phyloP scores from a whole-genome alignment of 2,888 invertebrate genomes.

The Adela reaumurella region DNA sequence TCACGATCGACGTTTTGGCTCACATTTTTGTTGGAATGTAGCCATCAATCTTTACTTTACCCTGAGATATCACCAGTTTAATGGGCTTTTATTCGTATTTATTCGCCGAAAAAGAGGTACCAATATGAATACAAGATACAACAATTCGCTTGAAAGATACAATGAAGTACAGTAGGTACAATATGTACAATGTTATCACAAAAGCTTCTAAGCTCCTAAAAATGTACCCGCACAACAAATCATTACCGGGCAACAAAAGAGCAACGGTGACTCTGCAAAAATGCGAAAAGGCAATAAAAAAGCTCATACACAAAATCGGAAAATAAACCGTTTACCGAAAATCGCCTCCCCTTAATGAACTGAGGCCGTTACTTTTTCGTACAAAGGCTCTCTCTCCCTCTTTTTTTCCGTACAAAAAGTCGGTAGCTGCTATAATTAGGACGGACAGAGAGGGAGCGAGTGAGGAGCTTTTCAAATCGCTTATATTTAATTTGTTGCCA shows the following conservation, averaged over 20 bases:
- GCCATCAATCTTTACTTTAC: no score
- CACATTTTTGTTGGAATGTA: no score
- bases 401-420: not conserved
- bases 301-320: not conserved
- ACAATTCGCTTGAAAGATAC: no score
- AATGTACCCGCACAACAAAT: not conserved
- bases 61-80: no score
- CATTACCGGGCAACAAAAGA: not conserved
- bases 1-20: no score
- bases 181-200: no score
- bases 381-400: not conserved
- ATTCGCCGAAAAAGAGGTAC: no score
- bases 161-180: no score
- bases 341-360: not conserved
- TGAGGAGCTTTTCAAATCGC: conserved; percentile 11
- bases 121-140: no score
- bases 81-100: no score
- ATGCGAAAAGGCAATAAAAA: not conserved
- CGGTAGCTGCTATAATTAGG: not conserved
- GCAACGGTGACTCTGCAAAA: not conserved
- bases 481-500: conserved; percentile 3
- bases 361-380: not conserved
- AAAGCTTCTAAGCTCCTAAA: no score
- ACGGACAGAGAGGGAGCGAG: conserved; percentile 2
- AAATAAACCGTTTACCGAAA: not conserved